A percentile compares a stretch with the other conserved stretches of the same genome.
Evolutionary conservation across 2,113 vertebrate genomes (phyloP).

Genomic region (Cavia aperea): DNA sequence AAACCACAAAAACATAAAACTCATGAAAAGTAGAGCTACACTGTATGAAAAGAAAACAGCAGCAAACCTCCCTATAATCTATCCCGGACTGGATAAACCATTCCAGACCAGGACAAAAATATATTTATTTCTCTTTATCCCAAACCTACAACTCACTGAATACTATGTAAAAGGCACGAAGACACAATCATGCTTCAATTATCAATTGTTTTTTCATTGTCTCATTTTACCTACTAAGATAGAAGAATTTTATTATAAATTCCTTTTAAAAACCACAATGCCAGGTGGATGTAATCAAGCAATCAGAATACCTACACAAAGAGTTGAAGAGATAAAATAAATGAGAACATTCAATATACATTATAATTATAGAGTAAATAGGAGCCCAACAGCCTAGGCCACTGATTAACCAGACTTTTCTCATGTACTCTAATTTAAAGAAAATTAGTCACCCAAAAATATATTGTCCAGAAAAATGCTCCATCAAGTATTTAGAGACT

Average conservation of each 20-base stretch:
- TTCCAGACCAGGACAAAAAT: neutral
- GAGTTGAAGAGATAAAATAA: constrained; percentile 33
- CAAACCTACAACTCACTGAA: neutral
- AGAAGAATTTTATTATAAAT: constrained; percentile 23
- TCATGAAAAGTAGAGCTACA: neutral
- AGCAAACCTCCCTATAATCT: neutral
- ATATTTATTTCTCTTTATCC: neutral
- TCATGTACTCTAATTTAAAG: constrained; percentile 37
- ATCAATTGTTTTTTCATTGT: constrained; percentile 3
- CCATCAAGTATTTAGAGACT: constrained; percentile 39
- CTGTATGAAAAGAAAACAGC: neutral
- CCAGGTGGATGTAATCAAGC: constrained; percentile 43
- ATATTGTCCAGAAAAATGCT: constrained; percentile 30
- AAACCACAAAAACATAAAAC: constrained; percentile 12
- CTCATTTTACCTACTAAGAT: constrained; percentile 43
- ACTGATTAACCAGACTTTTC: constrained; percentile 43
- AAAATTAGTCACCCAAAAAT: constrained; percentile 44
- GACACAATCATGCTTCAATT: neutral
- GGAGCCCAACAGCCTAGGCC: neutral
- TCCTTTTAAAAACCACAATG: constrained; percentile 39
- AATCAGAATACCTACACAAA: constrained; percentile 42
- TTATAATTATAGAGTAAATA: constrained; percentile 48
- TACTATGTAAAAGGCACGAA: neutral
- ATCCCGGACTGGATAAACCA: neutral
- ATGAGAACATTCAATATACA: constrained; percentile 50